Base-by-base conservation (phyloP, 2,888 invertebrate species). In the Tanypteryx hageni region DNA sequence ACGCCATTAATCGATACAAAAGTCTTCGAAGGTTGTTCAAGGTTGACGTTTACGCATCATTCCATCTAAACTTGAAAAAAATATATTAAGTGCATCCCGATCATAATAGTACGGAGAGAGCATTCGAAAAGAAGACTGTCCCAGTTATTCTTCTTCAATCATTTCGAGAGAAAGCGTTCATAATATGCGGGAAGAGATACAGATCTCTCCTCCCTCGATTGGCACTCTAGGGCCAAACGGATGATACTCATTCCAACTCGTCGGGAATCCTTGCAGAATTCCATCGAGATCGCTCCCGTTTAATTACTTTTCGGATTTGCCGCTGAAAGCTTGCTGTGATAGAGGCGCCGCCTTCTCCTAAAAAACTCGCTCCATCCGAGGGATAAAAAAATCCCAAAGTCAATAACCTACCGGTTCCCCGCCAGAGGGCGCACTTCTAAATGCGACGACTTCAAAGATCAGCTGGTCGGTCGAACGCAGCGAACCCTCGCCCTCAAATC, bases 211-310 rank as follows among this genome's bases (percentile, higher is more conserved):
- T 22, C 68, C 22, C 22, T 68, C 68, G 22, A 68, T 68, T 9
- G n/a, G n/a, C 68, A n/a, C 68, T 68, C 1, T n/a, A 76, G 76
- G 76, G 76, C 9, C 76, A 27, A 76, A 76, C 27, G 76, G 76
- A 76, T 7, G 76, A 76, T 27, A 76, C 11, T 22, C 5, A 44
- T 44, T 44, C 44, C 44, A 44, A 44, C 1, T 5, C 5, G 3
- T 5, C 44, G 44, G 76, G 18, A 27, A 27, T 13, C 18, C 7
- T 68, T 68, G 13, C 76, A 22, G 22, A 76, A 76, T 76, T 76
- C 76, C 76, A n/a, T 10, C 76, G 27, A 68, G 68, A 68, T 68
- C 18, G 76, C 76, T 76, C 22, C 76, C 27, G 76, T 76, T 76
- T 76, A 76, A 76, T 22, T 76, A 11, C 13, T 27, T 22, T 10